Evolutionary conservation across 35 echinoderm and acorn worm genomes (phyloP).

Genomic region (Hemicentrotus pulcherrimus): DNA sequence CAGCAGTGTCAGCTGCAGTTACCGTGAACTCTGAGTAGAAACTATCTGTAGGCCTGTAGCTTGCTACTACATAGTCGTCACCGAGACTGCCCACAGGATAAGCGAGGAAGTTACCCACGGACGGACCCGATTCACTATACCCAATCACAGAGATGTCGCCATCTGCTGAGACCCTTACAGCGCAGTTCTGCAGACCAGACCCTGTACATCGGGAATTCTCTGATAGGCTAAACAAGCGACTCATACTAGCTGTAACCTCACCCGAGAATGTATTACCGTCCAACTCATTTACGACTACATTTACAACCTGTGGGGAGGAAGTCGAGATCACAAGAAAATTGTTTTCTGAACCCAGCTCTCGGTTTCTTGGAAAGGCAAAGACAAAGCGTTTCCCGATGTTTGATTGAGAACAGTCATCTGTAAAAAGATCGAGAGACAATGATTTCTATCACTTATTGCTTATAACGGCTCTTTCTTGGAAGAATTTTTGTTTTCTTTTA

Average conservation of each 20-base stretch:
- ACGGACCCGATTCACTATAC: not conserved
- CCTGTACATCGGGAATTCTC: conserved; percentile 22
- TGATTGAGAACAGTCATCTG: conserved; percentile 23
- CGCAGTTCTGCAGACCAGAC: not conserved
- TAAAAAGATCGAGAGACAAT: not conserved
- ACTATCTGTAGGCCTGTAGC: not conserved
- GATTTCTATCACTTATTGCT: too few relatives aligned
- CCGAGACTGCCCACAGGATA: conserved; percentile 51
- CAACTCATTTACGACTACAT: not conserved
- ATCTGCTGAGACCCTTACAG: not conserved
- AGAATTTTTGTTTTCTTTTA: too few relatives aligned
- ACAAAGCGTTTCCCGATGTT: not conserved
- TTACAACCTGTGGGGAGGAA: not conserved
- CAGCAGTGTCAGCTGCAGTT: conserved; percentile 32
- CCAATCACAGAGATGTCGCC: conserved; percentile 30
- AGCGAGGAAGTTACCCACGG: conserved; percentile 47
- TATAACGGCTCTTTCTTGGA: too few relatives aligned
- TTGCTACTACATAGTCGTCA: conserved; percentile 44
- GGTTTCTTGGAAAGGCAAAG: conserved; percentile 19
- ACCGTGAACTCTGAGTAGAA: conserved; percentile 57
- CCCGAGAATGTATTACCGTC: not conserved
- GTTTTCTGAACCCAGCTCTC: not conserved
- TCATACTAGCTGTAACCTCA: not conserved
- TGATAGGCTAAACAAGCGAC: not conserved
- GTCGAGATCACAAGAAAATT: not conserved